These are phyloP conservation scores for Dolichomitus sp. DNA, from an alignment of 2,888 invertebrate species.

Conservation along the genomic window DNA sequence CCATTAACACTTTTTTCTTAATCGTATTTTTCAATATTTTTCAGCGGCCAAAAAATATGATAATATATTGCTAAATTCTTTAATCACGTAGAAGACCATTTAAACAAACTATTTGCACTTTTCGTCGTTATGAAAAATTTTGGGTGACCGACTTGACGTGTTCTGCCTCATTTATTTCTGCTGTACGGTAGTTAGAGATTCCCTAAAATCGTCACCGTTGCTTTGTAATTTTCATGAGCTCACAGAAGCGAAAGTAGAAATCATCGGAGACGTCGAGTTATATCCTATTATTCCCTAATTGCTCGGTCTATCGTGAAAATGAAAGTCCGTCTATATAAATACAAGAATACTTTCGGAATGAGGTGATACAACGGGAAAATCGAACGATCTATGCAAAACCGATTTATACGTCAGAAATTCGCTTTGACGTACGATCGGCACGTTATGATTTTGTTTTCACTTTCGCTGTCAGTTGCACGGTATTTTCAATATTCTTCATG, in stretches of 20 bases:
- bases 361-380: slow-evolving; percentile 42
- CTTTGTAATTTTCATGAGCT: slow-evolving; percentile 33
- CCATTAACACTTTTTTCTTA: not conserved
- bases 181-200: not conserved
- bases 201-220: not conserved
- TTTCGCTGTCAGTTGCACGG: slow-evolving; percentile 14
- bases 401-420: not conserved
- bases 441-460: slow-evolving; percentile 1
- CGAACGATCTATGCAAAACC: slow-evolving; percentile 3
- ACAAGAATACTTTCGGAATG: slow-evolving; percentile 55
- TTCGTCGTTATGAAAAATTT: too few relatives aligned
- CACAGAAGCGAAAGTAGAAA: slow-evolving; percentile 61
- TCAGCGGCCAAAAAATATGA: too few relatives aligned
- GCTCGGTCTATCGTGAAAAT: slow-evolving; percentile 70
- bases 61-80: too few relatives aligned
- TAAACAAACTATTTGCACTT: too few relatives aligned
- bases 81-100: too few relatives aligned
- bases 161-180: not conserved
- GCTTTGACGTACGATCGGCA: not conserved
- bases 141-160: too few relatives aligned
- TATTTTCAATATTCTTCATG: slow-evolving; percentile 3
- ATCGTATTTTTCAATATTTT: not conserved
- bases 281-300: slow-evolving; percentile 61
- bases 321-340: slow-evolving; percentile 53
- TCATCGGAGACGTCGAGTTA: slow-evolving; percentile 3